Conservation (phyloP, 2,113 vertebrate species). For the Crotalus helleri region DNA sequence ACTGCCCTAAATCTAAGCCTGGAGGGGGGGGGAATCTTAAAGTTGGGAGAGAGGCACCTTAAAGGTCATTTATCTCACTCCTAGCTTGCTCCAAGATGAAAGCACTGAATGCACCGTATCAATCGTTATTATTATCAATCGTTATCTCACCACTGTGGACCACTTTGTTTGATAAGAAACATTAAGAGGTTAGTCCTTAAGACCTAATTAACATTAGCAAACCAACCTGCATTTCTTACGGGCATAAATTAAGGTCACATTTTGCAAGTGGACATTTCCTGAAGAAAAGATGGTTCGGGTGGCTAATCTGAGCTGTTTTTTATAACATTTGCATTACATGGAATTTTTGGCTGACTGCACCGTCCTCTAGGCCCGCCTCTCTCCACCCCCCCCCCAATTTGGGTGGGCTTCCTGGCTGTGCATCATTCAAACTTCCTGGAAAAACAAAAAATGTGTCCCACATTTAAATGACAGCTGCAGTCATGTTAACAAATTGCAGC, state of each 20-base stretch:
- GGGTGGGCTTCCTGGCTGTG: not conserved
- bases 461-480: not conserved
- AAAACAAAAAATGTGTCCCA: not conserved
- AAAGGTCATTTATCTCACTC: not conserved
- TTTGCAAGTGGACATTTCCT: conserved; percentile 39
- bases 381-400: not conserved
- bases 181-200: conserved; percentile 27
- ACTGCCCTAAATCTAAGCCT: not conserved
- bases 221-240: conserved; percentile 28
- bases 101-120: not conserved
- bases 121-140: not conserved
- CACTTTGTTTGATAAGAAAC: not conserved
- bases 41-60: not conserved
- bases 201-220: conserved; percentile 15
- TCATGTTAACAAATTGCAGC: not conserved
- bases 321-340: not conserved
- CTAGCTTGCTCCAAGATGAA: not conserved
- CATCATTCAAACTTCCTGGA: not conserved
- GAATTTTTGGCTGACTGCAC: not conserved
- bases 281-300: not conserved
- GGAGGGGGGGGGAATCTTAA: not conserved
- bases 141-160: not conserved
- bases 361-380: not conserved
- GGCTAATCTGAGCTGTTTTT: not conserved
- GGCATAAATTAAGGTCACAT: conserved; percentile 8